Base-by-base conservation (phyloP, 2,888 invertebrate species). In the Acanthacorydalis orientalis region DNA sequence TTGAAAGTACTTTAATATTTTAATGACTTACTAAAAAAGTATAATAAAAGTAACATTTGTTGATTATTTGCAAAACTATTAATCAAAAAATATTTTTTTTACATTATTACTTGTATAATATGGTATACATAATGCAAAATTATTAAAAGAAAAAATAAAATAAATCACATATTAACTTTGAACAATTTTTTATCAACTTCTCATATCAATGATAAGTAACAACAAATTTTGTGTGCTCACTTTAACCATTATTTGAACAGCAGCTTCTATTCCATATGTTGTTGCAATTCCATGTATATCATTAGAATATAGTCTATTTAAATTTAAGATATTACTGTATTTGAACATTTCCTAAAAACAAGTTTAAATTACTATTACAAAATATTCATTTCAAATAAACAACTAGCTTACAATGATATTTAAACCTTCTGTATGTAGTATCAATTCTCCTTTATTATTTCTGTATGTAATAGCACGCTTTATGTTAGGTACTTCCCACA, bases 201-300 rank as follows among this genome's bases (percentile, higher is more conserved):
- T 23, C 23, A 23, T 23, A n/a, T n/a, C n/a, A n/a, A n/a, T n/a
- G n/a, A n/a, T n/a, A n/a, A n/a, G n/a, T n/a, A n/a, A n/a, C n/a
- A n/a, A n/a, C n/a, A n/a, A n/a, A n/a, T n/a, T n/a, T n/a, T 23
- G 6, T 23, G 6, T 6, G 6, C 55, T 56, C 59, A 77, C 78
- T 62, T 84, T 88, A 10, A 91, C 83, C 48, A 98, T 85, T 2
- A 90, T 87, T 63, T 80, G 80, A 44, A 80, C 77, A 0, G 95
- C 97, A 0, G 98, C 97, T 70, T 98, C 98, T 52, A 98, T 91
- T 1, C 98, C 98, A 59, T 93, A 98, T 0, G 82, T 87, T 49
- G 78, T 73, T 0, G 91, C 87, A 57, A 98, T 82, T 1, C 83
- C 80, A 58, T 95, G 90, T 51, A 98, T 85, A 60, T 97, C 92